These are phyloP conservation scores for Nowickia ferox DNA, from an alignment of 2,888 invertebrate species.

Conservation along the genomic window DNA sequence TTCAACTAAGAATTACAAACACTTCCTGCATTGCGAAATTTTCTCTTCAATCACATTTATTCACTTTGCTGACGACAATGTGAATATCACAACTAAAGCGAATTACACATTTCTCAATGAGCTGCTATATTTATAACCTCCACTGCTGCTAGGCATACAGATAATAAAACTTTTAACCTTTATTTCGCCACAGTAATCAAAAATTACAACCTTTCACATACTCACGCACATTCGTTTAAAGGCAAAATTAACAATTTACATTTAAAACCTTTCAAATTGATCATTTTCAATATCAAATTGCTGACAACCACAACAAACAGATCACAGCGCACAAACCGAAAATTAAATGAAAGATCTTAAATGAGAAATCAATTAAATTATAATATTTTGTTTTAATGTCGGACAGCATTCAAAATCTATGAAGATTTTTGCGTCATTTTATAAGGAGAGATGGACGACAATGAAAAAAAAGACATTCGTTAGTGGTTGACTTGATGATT, in stretches of 20 bases:
- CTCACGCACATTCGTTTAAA: background rate
- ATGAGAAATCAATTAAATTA: constrained; percentile 60
- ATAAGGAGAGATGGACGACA: background rate
- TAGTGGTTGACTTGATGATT: constrained; percentile 18
- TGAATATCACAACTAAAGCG: too few species aligned
- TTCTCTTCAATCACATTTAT: too few species aligned
- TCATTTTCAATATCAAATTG: constrained; percentile 22
- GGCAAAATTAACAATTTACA: constrained; percentile 17
- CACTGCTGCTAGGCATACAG: background rate
- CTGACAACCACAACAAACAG: constrained; percentile 16
- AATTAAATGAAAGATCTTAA: background rate
- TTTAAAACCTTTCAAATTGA: constrained; percentile 33
- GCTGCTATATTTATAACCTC: background rate
- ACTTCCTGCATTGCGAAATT: too few species aligned
- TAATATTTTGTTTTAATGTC: constrained; percentile 59
- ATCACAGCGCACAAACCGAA: background rate
- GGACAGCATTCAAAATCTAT: constrained; percentile 14
- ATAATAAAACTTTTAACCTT: background rate
- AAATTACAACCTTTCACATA: background rate
- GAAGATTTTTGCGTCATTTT: constrained; percentile 20
- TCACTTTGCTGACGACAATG: too few species aligned
- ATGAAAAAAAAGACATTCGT: constrained; percentile 7
- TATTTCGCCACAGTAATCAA: background rate
- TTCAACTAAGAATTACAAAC: too few species aligned
- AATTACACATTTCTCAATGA: background rate